Evolutionary conservation across 2,888 invertebrate species (phyloP), one percentile per base, ranked within the genome.

Genomic region (Gandaritis pyraliata): DNA sequence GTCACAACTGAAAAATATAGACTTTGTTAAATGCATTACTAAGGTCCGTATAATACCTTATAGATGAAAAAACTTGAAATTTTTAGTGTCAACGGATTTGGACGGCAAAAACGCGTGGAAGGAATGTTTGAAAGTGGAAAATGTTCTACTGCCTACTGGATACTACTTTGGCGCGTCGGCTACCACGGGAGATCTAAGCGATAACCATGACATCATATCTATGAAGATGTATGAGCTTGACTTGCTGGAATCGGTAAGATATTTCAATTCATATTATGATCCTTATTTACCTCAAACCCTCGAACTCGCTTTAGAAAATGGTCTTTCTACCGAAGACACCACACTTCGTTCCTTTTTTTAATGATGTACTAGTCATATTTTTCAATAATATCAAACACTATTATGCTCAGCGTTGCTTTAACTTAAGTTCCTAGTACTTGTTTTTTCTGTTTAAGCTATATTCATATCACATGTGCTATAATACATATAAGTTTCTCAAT

Each of bases 111-210:
- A 96, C 74, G 96, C 96, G 0, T 99, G 99, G 98, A 97, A 97
- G 77, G 96, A 96, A 77, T 99, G 99, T 80, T 95, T 99, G 75
- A 94, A 94, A 57, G 98, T 98, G 0, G 94, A 95, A 72, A 97
- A 98, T 49, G 97, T 99, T 0, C 94, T 95, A 63, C 92, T 99
- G 10, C 99, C 99, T 0, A 98, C 98, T 0, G 98, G 98, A 0
- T 99, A 99, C 88, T 98, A 94, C 88, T 96, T 98, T 84, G 99
- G 99, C 1, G 93, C 98, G 4, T 96, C 98, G 0, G 98, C 99
- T 0, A 98, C 98, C 0, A 99, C 99, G 0, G 99, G 99, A 1
- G 99, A 99, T 83, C 92, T 99, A 47, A 96, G 97, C 65, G 99
- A 99, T 93, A 98, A 97, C 86, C 99, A 99, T 85, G 99, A 99